Evolutionary conservation across 2,797 vertebrate species (phyloP).

Genomic region (Adelosebastes latens): DNA sequence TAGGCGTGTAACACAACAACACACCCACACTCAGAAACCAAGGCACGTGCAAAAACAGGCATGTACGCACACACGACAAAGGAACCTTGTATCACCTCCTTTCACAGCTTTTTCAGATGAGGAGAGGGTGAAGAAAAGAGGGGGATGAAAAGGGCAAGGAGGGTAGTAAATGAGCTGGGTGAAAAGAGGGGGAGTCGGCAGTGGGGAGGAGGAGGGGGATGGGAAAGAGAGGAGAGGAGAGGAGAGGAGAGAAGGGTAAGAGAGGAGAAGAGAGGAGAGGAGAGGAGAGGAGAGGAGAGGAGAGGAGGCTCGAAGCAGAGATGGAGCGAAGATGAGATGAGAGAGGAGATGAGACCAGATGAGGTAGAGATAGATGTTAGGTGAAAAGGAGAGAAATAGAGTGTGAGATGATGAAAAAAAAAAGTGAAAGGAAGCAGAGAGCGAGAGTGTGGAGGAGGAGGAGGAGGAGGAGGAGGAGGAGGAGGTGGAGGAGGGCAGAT

Average conservation of each 20-base stretch:
- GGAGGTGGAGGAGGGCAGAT: constrained; percentile 18
- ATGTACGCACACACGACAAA: constrained; percentile 25
- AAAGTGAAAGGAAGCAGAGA: constrained; percentile 42
- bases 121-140: constrained; percentile 25
- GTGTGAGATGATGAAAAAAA: constrained; percentile 44
- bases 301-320: constrained; percentile 6
- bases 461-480: neutral
- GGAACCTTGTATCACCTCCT: constrained; percentile 40
- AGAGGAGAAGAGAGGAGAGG: neutral
- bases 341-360: constrained; percentile 48
- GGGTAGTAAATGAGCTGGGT: constrained; percentile 43
- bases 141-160: constrained; percentile 26
- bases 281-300: neutral
- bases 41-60: constrained; percentile 28
- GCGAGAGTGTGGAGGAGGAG: constrained; percentile 1
- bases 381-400: constrained; percentile 53
- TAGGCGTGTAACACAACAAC: constrained; percentile 39
- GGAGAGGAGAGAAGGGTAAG: neutral
- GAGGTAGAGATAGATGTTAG: constrained; percentile 49
- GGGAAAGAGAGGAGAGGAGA: neutral
- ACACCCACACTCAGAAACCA: constrained; percentile 43
- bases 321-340: constrained; percentile 37
- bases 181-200: neutral
- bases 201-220: neutral
- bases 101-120: constrained; percentile 35